These are phyloP conservation scores for Solea senegalensis DNA, from an alignment of 2,113 vertebrate species.

Conservation along the genomic window DNA sequence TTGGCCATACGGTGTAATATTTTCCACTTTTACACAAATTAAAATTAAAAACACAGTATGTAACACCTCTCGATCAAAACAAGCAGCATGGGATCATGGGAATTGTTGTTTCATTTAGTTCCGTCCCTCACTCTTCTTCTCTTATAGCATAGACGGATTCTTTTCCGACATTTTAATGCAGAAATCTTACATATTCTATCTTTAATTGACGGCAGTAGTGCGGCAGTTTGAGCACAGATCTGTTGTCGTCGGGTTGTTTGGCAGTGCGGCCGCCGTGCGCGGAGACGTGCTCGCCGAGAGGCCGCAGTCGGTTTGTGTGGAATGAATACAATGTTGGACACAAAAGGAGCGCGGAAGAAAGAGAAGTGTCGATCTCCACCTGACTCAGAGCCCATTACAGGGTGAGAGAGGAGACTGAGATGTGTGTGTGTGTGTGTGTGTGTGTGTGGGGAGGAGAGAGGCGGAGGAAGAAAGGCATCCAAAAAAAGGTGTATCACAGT, in stretches of 20 bases:
- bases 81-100: too few species aligned
- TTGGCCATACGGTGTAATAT: too few species aligned
- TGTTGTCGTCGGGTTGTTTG: conserved; percentile 29
- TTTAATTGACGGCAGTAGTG: conserved; percentile 46
- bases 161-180: too few species aligned
- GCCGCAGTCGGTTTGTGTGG: conserved; percentile 52
- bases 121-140: too few species aligned
- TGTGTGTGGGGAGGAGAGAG: conserved; percentile 12
- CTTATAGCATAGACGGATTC: too few species aligned
- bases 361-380: conserved; percentile 78
- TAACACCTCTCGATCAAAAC: too few species aligned
- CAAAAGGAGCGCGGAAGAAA: conserved; percentile 70
- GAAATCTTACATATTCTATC: too few species aligned
- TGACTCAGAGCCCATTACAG: conserved; percentile 72
- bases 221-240: conserved; percentile 4
- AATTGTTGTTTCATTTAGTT: too few species aligned
- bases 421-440: conserved; percentile 25
- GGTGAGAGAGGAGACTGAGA: conserved; percentile 59
- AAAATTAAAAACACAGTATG: too few species aligned
- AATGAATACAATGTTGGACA: conserved; percentile 66
- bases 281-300: conserved; percentile 50
- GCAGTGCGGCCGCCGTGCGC: conserved; percentile 55
- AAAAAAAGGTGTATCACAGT: conserved; percentile 59
- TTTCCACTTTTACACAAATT: too few species aligned
- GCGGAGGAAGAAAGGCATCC: conserved; percentile 41